Base-by-base conservation (phyloP, 1,140 invertebrate genomes). In the Papilio dardanus region DNA sequence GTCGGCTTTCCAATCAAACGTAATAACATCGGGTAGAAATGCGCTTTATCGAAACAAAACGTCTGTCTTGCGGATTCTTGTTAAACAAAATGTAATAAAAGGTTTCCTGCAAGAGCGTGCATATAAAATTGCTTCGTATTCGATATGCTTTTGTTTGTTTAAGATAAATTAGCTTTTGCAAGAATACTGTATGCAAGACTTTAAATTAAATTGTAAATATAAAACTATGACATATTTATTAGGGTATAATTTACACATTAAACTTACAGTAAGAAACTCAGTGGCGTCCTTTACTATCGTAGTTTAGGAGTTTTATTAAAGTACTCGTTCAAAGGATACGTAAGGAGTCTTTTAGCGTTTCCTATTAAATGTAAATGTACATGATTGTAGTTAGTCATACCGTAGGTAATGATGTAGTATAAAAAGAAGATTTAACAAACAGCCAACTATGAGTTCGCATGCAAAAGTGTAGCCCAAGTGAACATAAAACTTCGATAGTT, bases 41-140 rank as follows among this genome's bases (percentile, higher is more conserved):
- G 31, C 65, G 30, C 33, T 69, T 69, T 69, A 69, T 69, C 67
- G 67, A 69, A 69, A 69, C 42, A 69, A 40, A 69, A 69, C n/a
- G 33, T 69, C 67, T 40, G 33, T 35, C 67, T 37, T 35, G 66
- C 33, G 66, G 33, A 69, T 40, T 40, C 54, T 24, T 67, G 65
- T 67, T 69, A 37, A 35, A 69, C 67, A 69, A 69, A 69, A n/a
- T n/a, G 35, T 69, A 69, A 35, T 69, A 69, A 35, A 69, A 69
- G 67, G 42, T 40, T 37, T 69, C 33, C 33, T 42, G 35, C 67
- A 69, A n/a, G 31, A 33, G 12, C 66, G 6, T 35, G 66, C 66
- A 68, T 69, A 10, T 24, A 40, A 69, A 24, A 35, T 21, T 69
- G 21, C 19, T 54, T 54, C 12, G 4, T 14, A 4, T 24, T 62